phyloP scores from a whole-genome alignment of 2,113 vertebrate genomes.

The Paramormyrops kingsleyae region DNA sequence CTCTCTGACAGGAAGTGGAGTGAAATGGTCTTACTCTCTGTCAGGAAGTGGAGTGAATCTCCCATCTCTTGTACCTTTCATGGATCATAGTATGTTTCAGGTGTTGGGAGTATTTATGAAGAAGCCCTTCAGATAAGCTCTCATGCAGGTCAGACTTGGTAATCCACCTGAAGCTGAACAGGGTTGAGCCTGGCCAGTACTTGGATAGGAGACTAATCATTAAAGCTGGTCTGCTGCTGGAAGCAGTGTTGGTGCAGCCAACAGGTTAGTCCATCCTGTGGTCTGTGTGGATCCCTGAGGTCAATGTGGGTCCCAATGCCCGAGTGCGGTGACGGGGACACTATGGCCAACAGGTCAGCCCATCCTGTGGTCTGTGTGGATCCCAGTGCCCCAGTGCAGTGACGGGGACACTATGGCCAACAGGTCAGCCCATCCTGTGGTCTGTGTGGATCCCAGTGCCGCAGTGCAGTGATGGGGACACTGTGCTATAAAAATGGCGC shows the following conservation, averaged over 20 bases:
- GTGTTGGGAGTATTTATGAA: constrained; percentile 6
- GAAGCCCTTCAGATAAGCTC: constrained; percentile 9
- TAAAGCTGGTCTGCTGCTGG: too few relatives aligned
- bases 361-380: background rate
- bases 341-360: too few relatives aligned
- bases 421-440: background rate
- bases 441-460: background rate
- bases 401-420: background rate
- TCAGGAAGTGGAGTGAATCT: too few relatives aligned
- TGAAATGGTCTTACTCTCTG: too few relatives aligned
- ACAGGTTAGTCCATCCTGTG: background rate
- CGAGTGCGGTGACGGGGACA: background rate
- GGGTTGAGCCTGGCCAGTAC: too few relatives aligned
- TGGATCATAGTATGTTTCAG: background rate
- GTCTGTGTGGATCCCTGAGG: background rate
- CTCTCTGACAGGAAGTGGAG: too few relatives aligned
- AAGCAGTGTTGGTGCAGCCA: too few relatives aligned
- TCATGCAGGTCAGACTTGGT: too few relatives aligned
- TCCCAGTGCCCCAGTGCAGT: background rate
- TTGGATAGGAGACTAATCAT: too few relatives aligned
- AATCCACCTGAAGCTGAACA: too few relatives aligned
- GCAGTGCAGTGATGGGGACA: background rate
- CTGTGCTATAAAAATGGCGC: background rate
- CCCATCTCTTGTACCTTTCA: too few relatives aligned
- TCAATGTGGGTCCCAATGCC: background rate